Conservation (phyloP, 2,888 invertebrate genomes). For the Hirtodrosophila trivittata region DNA sequence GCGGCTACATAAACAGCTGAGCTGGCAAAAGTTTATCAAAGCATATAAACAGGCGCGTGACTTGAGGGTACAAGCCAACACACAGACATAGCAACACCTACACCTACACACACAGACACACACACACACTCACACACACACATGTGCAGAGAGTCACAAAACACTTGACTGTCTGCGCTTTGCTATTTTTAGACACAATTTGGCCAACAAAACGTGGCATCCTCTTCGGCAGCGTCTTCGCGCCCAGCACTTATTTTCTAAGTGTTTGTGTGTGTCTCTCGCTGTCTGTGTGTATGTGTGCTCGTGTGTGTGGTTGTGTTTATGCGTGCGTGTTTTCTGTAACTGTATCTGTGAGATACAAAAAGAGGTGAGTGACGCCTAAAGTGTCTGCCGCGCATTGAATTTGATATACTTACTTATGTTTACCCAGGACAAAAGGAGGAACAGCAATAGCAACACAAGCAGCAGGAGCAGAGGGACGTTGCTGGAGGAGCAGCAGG, state of each 20-base stretch:
- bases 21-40: conserved; percentile 68
- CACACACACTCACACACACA: conserved; percentile 9
- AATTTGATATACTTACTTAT: conserved; percentile 19
- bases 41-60: conserved; percentile 74
- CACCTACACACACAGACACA: conserved; percentile 20
- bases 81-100: not conserved
- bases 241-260: not conserved
- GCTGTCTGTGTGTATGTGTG: not conserved
- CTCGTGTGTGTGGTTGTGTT: not conserved
- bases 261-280: not conserved
- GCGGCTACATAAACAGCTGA: conserved; percentile 46
- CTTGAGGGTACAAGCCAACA: conserved; percentile 51
- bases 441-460: conserved; percentile 20
- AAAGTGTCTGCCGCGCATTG: conserved; percentile 51
- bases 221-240: not conserved
- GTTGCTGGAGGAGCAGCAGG: not conserved
- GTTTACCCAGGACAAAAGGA: conserved; percentile 24
- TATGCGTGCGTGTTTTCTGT: conserved; percentile 6
- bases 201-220: conserved; percentile 42
- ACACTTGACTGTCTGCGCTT: conserved; percentile 59
- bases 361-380: conserved; percentile 56
- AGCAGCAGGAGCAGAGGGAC: conserved; percentile 14
- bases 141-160: conserved; percentile 6
- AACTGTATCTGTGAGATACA: conserved; percentile 21
- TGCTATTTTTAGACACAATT: conserved; percentile 59